Conservation (phyloP, 2,113 vertebrate species). For the Ranitomeya imitator region DNA sequence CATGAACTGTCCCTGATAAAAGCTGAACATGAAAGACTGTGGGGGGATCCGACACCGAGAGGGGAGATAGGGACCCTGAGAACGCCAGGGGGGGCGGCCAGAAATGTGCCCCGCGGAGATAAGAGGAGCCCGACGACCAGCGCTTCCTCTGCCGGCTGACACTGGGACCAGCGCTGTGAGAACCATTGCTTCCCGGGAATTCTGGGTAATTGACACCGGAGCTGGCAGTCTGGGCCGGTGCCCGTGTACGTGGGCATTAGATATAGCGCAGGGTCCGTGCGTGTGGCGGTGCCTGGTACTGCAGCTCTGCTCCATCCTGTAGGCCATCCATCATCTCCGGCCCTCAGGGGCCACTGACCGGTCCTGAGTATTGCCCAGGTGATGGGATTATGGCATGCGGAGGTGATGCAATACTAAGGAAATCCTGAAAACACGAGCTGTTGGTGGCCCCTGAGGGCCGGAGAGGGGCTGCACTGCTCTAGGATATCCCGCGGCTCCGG, state of each 20-base stretch:
- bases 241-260: not conserved
- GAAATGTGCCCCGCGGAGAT: conserved; percentile 43
- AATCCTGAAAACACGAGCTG: too few species aligned
- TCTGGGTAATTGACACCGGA: not conserved
- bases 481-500: too few species aligned
- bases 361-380: too few species aligned
- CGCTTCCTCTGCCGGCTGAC: conserved; percentile 33
- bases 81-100: conserved; percentile 32
- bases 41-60: conserved; percentile 45
- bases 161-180: conserved; percentile 21
- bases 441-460: too few species aligned
- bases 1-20: conserved; percentile 56
- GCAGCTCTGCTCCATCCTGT: not conserved
- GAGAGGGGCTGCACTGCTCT: too few species aligned
- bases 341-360: too few species aligned
- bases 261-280: not conserved
- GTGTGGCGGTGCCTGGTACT: not conserved
- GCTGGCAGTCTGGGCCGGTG: not conserved
- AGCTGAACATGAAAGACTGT: conserved; percentile 51
- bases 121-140: conserved; percentile 26
- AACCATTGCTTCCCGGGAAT: not conserved
- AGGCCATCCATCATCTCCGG: too few species aligned
- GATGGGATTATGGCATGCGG: too few species aligned
- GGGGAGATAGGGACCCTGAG: conserved; percentile 51
- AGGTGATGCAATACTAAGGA: too few species aligned